Evolutionary conservation across 53 echinoderm and acorn worm genomes (phyloP).

Genomic region (Holothuria leucospilota): DNA sequence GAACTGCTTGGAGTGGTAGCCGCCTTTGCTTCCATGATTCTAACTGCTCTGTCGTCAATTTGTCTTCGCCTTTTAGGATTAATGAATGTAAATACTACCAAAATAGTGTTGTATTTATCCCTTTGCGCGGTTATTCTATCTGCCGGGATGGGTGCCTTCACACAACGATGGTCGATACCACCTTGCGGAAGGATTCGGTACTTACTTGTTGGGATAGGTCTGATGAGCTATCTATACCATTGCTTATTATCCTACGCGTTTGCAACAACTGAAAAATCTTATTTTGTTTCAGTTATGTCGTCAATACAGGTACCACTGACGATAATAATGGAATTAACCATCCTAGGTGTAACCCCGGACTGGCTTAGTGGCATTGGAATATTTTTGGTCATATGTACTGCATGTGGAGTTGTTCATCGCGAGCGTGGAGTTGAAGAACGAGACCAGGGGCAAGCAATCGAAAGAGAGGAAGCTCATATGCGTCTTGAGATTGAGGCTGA

Average conservation of each 20-base stretch:
- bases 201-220: constrained; percentile 10
- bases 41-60: constrained; percentile 1
- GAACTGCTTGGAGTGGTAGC: constrained; percentile 11
- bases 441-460: no score
- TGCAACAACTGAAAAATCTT: not conserved
- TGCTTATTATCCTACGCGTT: not conserved
- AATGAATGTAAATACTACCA: not conserved
- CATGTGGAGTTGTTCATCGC: constrained; percentile 12
- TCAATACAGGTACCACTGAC: constrained; percentile 12
- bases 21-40: not conserved
- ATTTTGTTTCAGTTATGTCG: constrained; percentile 21
- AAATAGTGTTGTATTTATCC: constrained; percentile 16
- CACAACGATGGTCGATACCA: not conserved
- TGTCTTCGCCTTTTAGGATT: constrained; percentile 13
- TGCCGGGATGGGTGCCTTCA: not conserved
- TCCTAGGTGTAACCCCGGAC: not conserved
- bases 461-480: no score
- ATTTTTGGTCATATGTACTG: not conserved
- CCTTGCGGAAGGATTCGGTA: constrained; percentile 7
- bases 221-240: not conserved
- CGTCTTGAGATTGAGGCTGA: no score
- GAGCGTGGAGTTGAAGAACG: not conserved
- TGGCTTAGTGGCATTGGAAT: constrained; percentile 5
- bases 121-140: not conserved
- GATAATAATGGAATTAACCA: not conserved